A percentile compares a stretch with the other conserved stretches of the same genome.
These are phyloP conservation scores for Sericinus montela DNA, from an alignment of 2,888 invertebrate genomes.

Conservation along the genomic window DNA sequence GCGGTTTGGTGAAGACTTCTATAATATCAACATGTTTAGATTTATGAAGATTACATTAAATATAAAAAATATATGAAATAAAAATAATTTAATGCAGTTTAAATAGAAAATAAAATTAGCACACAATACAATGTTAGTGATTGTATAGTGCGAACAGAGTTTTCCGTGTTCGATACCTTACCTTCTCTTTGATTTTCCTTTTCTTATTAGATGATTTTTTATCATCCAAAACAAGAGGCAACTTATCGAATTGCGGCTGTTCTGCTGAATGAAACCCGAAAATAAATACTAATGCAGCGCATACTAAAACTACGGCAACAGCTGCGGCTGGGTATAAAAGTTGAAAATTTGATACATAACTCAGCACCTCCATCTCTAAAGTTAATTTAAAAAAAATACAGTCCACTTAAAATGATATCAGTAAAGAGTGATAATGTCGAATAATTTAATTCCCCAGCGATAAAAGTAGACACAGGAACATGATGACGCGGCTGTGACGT, in stretches of 20 bases:
- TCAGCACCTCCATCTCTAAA: slow-evolving; percentile 79
- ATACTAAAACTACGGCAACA: slow-evolving; percentile 83
- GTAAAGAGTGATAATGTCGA: slow-evolving; percentile 70
- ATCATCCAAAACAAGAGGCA: slow-evolving; percentile 81
- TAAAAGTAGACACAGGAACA: slow-evolving; percentile 79
- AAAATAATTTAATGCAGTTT: no score
- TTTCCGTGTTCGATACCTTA: slow-evolving; percentile 52
- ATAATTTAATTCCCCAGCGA: slow-evolving; percentile 74
- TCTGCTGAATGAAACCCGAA: slow-evolving; percentile 89
- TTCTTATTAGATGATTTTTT: slow-evolving; percentile 84
- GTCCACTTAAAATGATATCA: slow-evolving; percentile 70
- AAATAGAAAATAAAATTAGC: slow-evolving; percentile 77
- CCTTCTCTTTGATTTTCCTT: slow-evolving; percentile 86
- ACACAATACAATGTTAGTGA: slow-evolving; percentile 39
- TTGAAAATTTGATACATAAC: slow-evolving; percentile 78
- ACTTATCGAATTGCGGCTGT: slow-evolving; percentile 89
- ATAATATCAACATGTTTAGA: slow-evolving; percentile 39
- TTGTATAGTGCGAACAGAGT: slow-evolving; percentile 36
- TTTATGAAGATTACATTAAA: no score
- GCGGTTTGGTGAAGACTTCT: slow-evolving; percentile 83
- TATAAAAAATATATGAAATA: no score
- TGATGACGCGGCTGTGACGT: slow-evolving; percentile 86
- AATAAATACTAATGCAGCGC: slow-evolving; percentile 86
- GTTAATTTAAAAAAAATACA: slow-evolving; percentile 39
- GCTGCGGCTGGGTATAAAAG: slow-evolving; percentile 77